Evolutionary conservation across 2,888 invertebrate genomes (phyloP).

Genomic region (Drepanosiphum platanoidis): DNA sequence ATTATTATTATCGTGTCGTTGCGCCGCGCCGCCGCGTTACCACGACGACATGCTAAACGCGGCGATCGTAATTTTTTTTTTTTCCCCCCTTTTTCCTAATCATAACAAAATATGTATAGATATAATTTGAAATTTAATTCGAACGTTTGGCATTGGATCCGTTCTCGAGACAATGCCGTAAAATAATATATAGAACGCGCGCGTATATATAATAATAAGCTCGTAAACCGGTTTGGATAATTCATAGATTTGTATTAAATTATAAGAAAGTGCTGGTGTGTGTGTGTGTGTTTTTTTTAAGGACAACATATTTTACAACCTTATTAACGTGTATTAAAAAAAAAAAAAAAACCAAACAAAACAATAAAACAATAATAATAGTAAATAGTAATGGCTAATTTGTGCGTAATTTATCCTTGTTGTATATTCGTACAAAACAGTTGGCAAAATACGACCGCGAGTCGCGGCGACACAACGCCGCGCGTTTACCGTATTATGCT

Average conservation of each 20-base stretch:
- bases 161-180: slow-evolving; percentile 20
- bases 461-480: background rate
- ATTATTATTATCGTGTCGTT: background rate
- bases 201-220: background rate
- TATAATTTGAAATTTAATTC: slow-evolving; percentile 2
- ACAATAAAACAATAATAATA: too few relatives aligned
- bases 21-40: too few relatives aligned
- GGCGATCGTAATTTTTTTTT: background rate
- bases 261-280: slow-evolving; percentile 31
- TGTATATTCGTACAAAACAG: background rate
- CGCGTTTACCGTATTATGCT: background rate
- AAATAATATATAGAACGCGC: slow-evolving; percentile 22
- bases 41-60: background rate
- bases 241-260: slow-evolving; percentile 38
- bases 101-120: background rate
- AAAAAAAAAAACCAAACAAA: too few relatives aligned
- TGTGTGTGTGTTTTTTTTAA: slow-evolving; percentile 24
- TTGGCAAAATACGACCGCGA: background rate
- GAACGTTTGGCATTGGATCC: slow-evolving; percentile 13
- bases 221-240: slow-evolving; percentile 47
- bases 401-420: slow-evolving; percentile 40
- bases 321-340: slow-evolving; percentile 35
- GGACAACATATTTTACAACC: slow-evolving; percentile 52
- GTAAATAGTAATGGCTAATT: slow-evolving; percentile 29
- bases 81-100: slow-evolving; percentile 21